These are phyloP conservation scores for Watsonalla cultraria DNA, from an alignment of 2,888 invertebrate species.

Conservation along the genomic window DNA sequence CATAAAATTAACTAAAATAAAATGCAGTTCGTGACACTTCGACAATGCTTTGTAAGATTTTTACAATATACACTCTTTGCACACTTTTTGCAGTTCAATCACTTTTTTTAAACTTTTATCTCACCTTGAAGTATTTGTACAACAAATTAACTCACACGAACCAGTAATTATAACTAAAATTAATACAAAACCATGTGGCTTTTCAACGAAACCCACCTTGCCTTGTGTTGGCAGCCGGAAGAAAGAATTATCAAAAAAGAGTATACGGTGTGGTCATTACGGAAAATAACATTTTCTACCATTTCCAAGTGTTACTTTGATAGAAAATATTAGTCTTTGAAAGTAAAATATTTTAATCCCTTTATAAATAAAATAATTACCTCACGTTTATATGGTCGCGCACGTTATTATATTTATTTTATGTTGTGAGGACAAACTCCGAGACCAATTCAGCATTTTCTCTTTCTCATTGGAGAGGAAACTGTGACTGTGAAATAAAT, in stretches of 20 bases:
- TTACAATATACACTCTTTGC: background rate
- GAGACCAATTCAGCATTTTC: too few relatives aligned
- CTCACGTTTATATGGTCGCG: too few relatives aligned
- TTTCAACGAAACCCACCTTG: slow-evolving; percentile 61
- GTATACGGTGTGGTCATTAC: slow-evolving; percentile 18
- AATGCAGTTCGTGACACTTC: background rate
- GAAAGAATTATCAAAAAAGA: slow-evolving; percentile 47
- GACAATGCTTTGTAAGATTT: background rate
- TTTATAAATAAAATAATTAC: background rate
- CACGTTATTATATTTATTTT: too few relatives aligned
- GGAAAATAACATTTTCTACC: background rate
- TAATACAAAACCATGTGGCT: slow-evolving; percentile 62
- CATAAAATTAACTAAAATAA: too few relatives aligned
- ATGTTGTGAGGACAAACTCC: too few relatives aligned
- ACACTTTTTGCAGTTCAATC: too few relatives aligned
- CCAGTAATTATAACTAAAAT: slow-evolving; percentile 23
- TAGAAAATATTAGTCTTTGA: background rate
- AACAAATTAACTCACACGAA: slow-evolving; percentile 1
- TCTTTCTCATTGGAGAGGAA: too few relatives aligned
- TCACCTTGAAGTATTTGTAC: slow-evolving; percentile 28
- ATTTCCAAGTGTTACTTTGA: background rate
- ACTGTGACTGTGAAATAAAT: too few relatives aligned
- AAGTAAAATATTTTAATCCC: too few relatives aligned
- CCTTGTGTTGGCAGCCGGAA: slow-evolving; percentile 71
- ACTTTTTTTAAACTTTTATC: background rate